These are phyloP conservation scores for Macrosiphum euphorbiae DNA, from an alignment of 2,888 invertebrate species.

Conservation along the genomic window DNA sequence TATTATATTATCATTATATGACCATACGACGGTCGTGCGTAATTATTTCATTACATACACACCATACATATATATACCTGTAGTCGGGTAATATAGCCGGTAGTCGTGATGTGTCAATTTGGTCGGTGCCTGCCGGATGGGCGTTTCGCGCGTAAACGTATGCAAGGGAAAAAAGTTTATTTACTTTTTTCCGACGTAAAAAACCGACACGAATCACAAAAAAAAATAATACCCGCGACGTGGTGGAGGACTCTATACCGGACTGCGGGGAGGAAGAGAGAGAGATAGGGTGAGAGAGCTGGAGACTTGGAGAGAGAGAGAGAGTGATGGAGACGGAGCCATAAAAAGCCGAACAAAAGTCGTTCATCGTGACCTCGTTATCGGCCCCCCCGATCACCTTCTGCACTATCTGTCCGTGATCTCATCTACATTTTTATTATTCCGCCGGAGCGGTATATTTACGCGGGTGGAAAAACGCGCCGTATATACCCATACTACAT, in stretches of 20 bases:
- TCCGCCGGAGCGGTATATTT: slow-evolving; percentile 1
- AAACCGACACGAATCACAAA: slow-evolving; percentile 1
- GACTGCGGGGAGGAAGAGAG: background rate
- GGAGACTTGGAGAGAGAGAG: no score
- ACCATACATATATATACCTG: background rate
- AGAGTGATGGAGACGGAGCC: background rate
- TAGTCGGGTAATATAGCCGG: background rate
- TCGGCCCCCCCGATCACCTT: slow-evolving; percentile 44
- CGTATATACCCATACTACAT: background rate
- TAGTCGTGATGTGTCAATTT: slow-evolving; percentile 62
- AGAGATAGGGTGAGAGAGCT: background rate
- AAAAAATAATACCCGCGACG: background rate
- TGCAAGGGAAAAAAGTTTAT: slow-evolving; percentile 32
- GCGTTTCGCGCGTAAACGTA: slow-evolving; percentile 53
- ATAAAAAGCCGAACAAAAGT: slow-evolving; percentile 36
- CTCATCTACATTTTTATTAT: slow-evolving; percentile 63
- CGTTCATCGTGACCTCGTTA: slow-evolving; percentile 60
- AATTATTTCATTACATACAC: slow-evolving; percentile 59
- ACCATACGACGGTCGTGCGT: slow-evolving; percentile 52
- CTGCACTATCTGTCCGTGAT: slow-evolving; percentile 11
- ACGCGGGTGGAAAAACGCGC: background rate
- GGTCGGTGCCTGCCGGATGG: background rate
- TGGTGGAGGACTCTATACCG: background rate
- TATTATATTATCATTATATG: background rate
- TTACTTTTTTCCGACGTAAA: background rate